Base-by-base conservation (phyloP, 30 jellyfish, hydroid and myxozoan species). In the Aurelia sp. region DNA sequence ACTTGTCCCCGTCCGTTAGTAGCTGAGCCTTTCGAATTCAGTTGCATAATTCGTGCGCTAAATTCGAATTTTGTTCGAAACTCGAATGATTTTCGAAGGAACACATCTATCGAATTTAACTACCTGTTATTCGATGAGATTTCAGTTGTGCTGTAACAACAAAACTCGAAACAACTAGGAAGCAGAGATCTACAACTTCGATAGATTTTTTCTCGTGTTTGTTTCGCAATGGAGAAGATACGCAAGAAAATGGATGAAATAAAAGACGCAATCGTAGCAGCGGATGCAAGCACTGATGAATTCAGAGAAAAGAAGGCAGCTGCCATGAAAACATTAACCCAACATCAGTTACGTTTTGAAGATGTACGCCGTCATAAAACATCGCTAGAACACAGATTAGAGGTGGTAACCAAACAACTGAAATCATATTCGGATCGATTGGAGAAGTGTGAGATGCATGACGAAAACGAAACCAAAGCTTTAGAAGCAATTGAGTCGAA, bases 161-260 rank as follows among this genome's bases (percentile, higher is more conserved):
- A 44, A 44, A 3, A 7, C 9, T 44, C 15, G 55, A 44, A 12
- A 44, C 55, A 44, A 5, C 15, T 44, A 44, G 55, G 16, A 44
- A 44, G 55, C 55, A 44, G 55, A 44, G 15, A 44, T 44, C 15
- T 44, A 44, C 55, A 44, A 44, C 6, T 44, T 8, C 3, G 0
- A 44, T 7, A 38, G 9, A 38, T 38, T 38, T 5, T 5, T 38
- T 38, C 55, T 44, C 17, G 13, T 44, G 55, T 44, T 44, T 44
- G 15, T 9, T 44, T 44, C 55, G 55, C 55, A 44, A 82, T 82
- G 92, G 60, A 71, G 16, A 67, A 58, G 50, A 68, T 82, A 12
- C 19, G 86, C n/a, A 27, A 19, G 52, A 82, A 70, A 68, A 82
- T 82, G 92, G 92, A 69, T 30, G 86, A 53, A 63, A 69, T 82